These are phyloP conservation scores for Nomia melanderi DNA, from an alignment of 1,140 invertebrate species.

Conservation along the genomic window DNA sequence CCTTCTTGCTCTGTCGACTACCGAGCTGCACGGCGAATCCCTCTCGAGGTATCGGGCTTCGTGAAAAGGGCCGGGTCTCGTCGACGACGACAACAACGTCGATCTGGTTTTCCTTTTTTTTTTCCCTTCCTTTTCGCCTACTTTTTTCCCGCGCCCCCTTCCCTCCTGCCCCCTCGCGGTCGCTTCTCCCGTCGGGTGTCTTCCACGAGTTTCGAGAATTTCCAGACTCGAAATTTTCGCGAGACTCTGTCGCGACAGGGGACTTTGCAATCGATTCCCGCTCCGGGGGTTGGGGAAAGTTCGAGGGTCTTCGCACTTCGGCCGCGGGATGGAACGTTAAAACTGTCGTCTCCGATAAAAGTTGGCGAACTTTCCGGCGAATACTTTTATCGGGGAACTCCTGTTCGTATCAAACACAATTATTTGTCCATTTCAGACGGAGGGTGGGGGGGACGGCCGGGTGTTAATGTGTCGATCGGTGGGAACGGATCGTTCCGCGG, in stretches of 20 bases:
- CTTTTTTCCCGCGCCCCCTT: not conserved
- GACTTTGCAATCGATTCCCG: too few species aligned
- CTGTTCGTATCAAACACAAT: not conserved
- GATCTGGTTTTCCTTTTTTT: constrained; percentile 28
- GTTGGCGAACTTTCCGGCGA: constrained; percentile 56
- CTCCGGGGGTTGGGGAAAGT: too few species aligned
- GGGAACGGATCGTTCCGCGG: not conserved
- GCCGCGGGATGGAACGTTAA: constrained; percentile 47
- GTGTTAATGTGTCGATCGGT: not conserved
- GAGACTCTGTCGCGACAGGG: too few species aligned
- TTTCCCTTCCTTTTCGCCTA: constrained; percentile 2
- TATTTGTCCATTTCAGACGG: constrained; percentile 2
- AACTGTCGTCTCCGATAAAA: constrained; percentile 60
- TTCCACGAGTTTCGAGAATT: not conserved
- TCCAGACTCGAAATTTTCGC: constrained; percentile 1
- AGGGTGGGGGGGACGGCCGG: not conserved
- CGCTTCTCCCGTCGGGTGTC: not conserved
- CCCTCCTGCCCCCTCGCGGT: not conserved
- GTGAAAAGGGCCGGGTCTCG: constrained; percentile 29
- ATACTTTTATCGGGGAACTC: constrained; percentile 6
- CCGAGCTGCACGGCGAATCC: constrained; percentile 33
- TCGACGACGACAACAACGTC: constrained; percentile 29
- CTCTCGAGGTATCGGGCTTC: constrained; percentile 50
- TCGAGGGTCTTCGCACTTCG: too few species aligned
- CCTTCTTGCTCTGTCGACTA: constrained; percentile 22